A percentile compares a stretch with the other conserved stretches of the same genome.
phyloP scores from a whole-genome alignment of 2,888 invertebrate species.

The Amorpha juglandis region DNA sequence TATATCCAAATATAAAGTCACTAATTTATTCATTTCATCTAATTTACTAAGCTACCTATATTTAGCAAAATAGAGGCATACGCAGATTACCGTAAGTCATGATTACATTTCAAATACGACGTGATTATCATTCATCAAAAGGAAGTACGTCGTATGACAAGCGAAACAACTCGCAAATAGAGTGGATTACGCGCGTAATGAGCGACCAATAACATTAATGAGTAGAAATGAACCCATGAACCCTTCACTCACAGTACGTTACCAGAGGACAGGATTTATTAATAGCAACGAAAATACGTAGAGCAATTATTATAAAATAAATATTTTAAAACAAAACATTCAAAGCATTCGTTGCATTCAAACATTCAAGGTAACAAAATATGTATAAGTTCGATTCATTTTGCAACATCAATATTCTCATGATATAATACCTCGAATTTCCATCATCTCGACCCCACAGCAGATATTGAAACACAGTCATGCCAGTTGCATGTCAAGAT shows the following conservation, averaged over 20 bases:
- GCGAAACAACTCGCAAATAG: conserved; percentile 13
- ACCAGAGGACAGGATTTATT: conserved; percentile 3
- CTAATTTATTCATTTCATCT: too few species aligned
- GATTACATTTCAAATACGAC: neutral
- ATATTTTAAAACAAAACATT: too few species aligned
- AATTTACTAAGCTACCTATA: too few species aligned
- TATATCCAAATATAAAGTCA: too few species aligned
- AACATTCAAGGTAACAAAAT: too few species aligned
- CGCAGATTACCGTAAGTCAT: neutral
- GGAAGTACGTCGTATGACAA: neutral
- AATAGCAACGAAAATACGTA: neutral
- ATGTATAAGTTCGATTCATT: neutral
- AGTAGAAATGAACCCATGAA: conserved; percentile 13
- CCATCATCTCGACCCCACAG: too few species aligned
- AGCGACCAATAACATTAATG: conserved; percentile 23
- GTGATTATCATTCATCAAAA: conserved; percentile 8
- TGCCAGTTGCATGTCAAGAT: too few species aligned
- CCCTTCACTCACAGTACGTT: neutral
- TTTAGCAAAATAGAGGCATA: neutral
- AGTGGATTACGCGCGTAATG: conserved; percentile 18
- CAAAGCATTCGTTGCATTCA: too few species aligned
- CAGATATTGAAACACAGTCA: too few species aligned
- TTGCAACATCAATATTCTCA: neutral
- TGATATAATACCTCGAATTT: neutral
- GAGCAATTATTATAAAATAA: too few species aligned